Evolutionary conservation across 2,888 invertebrate species (phyloP), one percentile per base, ranked within the genome.

Genomic region (Helobdella robusta): DNA sequence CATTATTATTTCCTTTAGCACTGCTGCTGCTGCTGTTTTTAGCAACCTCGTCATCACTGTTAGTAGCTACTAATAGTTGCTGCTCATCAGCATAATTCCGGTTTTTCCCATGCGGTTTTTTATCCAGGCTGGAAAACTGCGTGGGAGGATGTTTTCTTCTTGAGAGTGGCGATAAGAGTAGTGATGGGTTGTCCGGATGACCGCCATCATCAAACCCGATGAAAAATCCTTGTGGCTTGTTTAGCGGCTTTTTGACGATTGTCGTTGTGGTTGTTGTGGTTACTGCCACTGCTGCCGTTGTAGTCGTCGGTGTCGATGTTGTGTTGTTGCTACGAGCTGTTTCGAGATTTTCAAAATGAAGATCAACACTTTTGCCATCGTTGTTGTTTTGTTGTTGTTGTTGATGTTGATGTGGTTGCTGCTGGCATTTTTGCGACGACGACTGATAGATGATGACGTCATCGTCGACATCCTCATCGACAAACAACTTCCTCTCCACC

Each of bases 221-320:
- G 44, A 15, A 40, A 40, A 40, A 40, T n/a, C 44, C 44, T n/a
- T 40, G 11, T 15, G 11, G 11, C n/a, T 40, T 40, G 11, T 40
- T 40, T 11, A n/a, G 44, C n/a, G 44, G 11, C n/a, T 15, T 40
- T 11, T 40, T 40, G 44, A 15, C n/a, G 44, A 15, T 40, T 11
- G 44, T 40, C 44, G 44, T 40, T 40, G 44, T 40, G 44, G 11
- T 40, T 40, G 44, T 40, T 40, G 44, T 40, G 50, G 50, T 50
- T 6, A n/a, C 23, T 50, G 50, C 6, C 18, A 25, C 23, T 11
- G 8, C 23, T 6, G 20, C 23, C 6, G 50, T 50, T 6, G 50
- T 6, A 50, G 20, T 50, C 20, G 11, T 50, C 8, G 8, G 8
- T 6, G 8, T 50, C 20, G 50, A 20, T 50, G 20, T 50, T n/a